Evolutionary conservation across 2,113 vertebrate species (phyloP).

Genomic region (Coturnix japonica): DNA sequence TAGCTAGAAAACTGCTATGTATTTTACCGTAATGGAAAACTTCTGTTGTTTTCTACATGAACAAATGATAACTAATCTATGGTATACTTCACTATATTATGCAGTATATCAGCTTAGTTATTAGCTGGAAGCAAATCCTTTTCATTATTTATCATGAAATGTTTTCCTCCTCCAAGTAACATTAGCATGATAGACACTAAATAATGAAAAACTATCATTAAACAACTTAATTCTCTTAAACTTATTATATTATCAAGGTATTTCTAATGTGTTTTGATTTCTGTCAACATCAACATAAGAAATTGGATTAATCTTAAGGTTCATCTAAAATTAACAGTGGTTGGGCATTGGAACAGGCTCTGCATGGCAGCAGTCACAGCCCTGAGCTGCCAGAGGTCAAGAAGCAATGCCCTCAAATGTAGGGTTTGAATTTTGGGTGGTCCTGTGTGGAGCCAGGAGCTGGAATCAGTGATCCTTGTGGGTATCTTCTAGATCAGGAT

Average conservation of each 20-base stretch:
- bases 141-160: conserved; percentile 8
- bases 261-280: not conserved
- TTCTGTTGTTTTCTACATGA: not conserved
- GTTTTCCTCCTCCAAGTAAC: not conserved
- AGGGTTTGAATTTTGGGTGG: not conserved
- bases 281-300: not conserved
- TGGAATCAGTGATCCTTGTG: not conserved
- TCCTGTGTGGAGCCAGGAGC: not conserved
- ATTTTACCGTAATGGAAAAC: not conserved
- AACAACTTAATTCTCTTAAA: not conserved
- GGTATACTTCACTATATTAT: not conserved
- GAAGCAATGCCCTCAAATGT: not conserved
- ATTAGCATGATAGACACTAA: not conserved
- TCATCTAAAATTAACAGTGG: not conserved
- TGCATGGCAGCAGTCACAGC: no score
- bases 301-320: not conserved
- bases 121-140: conserved; percentile 10
- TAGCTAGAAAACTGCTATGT: not conserved
- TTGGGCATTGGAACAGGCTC: not conserved
- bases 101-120: not conserved
- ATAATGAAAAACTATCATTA: not conserved
- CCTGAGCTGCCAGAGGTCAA: not conserved
- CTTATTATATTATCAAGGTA: not conserved
- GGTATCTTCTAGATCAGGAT: not conserved
- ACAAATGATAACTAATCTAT: conserved; percentile 5